Evolutionary conservation across 2,888 invertebrate species (phyloP), one percentile per base, ranked within the genome.

Genomic region (Ochlodes sylvanus): DNA sequence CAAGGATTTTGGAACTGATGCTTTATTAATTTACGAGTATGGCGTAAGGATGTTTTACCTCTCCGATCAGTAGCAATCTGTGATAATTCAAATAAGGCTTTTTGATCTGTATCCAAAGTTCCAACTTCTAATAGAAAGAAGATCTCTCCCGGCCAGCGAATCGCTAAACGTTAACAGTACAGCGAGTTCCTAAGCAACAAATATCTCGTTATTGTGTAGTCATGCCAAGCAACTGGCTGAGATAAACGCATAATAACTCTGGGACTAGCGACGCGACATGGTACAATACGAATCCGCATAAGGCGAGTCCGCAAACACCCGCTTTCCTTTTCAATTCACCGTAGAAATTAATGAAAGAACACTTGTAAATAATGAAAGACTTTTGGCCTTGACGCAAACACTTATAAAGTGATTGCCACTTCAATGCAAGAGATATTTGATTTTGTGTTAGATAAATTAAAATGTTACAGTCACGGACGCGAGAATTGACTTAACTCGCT

Each of bases 241-340:
- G 58, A 66, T 66, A 66, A 54, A 58, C 52, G 57, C 41, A 58
- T 42, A 66, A 60, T 52, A 60, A 66, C 52, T 52, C 52, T 27
- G 60, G 32, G 42, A 60, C 66, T 60, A 17, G 54, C 52, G n/a
- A 58, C 60, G 38, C 34, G 27, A 5, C 27, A 27, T 5, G 5
- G 42, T 27, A 50, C 56, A 66, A 42, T 54, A 54, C 42, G 57
- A 66, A 58, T 54, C 47, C 42, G n/a, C 42, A 58, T 58, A 65
- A 58, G 65, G 58, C 58, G 19, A 38, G 38, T 52, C 19, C 17
- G 21, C 12, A 60, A 42, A 60, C 42, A 32, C 15, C 5, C 7
- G 60, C 66, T 66, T 66, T 66, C 66, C 19, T 66, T 66, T 66
- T 60, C 58, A 27, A 52, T 21, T 52, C 44, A 4, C 14, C 12